Evolutionary conservation across 2,113 vertebrate species (phyloP), one percentile per base, ranked within the genome.

Genomic region (Empidonax traillii): DNA sequence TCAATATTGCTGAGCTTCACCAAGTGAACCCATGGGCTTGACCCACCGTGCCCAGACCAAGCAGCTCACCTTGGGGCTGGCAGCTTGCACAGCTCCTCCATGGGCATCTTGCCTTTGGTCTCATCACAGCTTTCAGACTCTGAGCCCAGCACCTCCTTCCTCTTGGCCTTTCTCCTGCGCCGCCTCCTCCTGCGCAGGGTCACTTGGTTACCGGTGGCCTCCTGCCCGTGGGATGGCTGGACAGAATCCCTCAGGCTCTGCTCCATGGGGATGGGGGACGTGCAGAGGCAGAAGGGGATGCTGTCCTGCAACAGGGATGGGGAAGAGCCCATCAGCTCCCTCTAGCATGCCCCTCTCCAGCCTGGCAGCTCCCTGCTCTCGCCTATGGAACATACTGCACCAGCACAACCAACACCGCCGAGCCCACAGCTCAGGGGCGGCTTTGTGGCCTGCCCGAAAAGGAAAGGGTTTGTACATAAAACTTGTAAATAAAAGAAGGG

Each of bases 251-350:
- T 89, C 1, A 72, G 94, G 9, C 89, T 82, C 47, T 14, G 44
- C 12, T 98, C 97, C 12, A 31, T 94, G 11, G 97, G 98, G 90
- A 99, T 98, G 14, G 99, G 99, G 14, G 99, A 99, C 0, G 98
- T 99, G 95, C 98, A 98, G 33, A 99, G 97, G 83, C 96, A 55
- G 24, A 97, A 96, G 13, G 99, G 98, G 58, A 99, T 94, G 8
- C 87, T 92, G 14, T 89, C 97, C 98, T 99, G 91, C 14, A 89
- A 58, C 6, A 56, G 8, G 44, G 59, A 52, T 19, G 19, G 25
- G 33, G 27, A 61, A 82, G 11, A 59, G 19, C 28, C 20, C 10
- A 3, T 82, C 53, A 89, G 74, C 22, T 80, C 52, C 67, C 22
- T 80, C 41, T 52, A 87, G 66, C 17, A 15, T 8, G 6, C 22